These are phyloP conservation scores for Tiliqua scincoides DNA, from an alignment of 2,113 vertebrate species.

Conservation along the genomic window DNA sequence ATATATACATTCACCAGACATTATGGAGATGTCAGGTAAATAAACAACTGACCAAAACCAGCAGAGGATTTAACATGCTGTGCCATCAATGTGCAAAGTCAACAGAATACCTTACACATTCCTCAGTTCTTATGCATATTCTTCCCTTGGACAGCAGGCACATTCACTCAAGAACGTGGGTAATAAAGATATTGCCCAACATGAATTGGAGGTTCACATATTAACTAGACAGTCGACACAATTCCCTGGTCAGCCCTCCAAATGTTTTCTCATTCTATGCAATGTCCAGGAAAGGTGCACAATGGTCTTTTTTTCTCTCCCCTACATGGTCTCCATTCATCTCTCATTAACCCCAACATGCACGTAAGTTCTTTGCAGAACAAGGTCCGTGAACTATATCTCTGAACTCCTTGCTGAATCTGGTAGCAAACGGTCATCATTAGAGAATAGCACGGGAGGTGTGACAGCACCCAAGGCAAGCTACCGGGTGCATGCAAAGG, in stretches of 20 bases:
- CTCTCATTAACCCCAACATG: neutral
- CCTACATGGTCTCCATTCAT: neutral
- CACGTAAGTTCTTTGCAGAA: neutral
- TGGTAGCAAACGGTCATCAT: constrained; percentile 42
- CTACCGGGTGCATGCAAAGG: constrained; percentile 60
- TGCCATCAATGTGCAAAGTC: neutral
- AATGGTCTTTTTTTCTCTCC: neutral
- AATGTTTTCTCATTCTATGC: fast-evolving
- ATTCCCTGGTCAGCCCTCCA: neutral
- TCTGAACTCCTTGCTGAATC: constrained; percentile 26
- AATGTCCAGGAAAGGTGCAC: neutral
- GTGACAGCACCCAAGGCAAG: constrained; percentile 63
- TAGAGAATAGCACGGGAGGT: constrained; percentile 54
- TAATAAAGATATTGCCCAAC: neutral
- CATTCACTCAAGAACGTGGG: neutral
- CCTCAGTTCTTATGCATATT: neutral
- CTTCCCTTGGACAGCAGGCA: neutral
- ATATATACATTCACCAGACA: neutral
- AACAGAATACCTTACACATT: neutral
- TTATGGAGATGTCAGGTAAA: neutral
- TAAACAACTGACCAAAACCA: neutral
- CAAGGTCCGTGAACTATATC: neutral
- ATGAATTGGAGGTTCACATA: neutral
- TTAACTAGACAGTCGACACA: neutral
- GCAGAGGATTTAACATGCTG: neutral